Evolutionary conservation across 2,888 invertebrate species (phyloP).

Genomic region (Drosophila bunnanda): DNA sequence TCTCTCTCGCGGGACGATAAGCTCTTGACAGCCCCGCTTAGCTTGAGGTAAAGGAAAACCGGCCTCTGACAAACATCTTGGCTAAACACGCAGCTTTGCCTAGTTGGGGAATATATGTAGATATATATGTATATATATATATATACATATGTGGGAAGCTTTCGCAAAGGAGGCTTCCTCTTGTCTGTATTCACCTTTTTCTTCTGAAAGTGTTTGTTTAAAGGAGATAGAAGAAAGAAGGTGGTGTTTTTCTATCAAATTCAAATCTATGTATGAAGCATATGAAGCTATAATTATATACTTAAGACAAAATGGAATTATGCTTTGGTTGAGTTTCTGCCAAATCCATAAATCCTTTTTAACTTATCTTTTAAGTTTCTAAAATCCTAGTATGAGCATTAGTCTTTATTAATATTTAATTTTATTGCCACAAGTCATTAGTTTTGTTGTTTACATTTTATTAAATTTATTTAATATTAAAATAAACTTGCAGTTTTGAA

Average conservation of each 20-base stretch:
- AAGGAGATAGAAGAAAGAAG: not conserved
- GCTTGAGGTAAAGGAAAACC: conserved; percentile 21
- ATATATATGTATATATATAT: not conserved
- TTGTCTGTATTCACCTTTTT: conserved; percentile 1
- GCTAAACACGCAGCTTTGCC: not conserved
- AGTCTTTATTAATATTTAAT: not conserved
- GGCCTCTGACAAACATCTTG: conserved; percentile 15
- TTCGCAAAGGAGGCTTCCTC: not conserved
- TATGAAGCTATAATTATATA: not conserved
- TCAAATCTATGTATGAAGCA: too few relatives aligned
- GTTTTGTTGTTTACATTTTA: not conserved
- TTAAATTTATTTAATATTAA: not conserved
- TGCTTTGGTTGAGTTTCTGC: not conserved
- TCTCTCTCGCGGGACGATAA: conserved; percentile 13
- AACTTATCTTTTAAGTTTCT: not conserved
- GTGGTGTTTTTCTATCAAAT: conserved; percentile 4
- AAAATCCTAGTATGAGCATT: too few relatives aligned
- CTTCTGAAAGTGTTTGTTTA: not conserved
- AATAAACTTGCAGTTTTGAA: not conserved
- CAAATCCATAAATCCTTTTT: too few relatives aligned
- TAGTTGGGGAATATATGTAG: not conserved
- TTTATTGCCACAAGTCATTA: not conserved
- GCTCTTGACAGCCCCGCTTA: conserved; percentile 28
- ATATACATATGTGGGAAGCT: not conserved
- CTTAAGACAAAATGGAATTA: not conserved